A percentile compares a stretch with the other conserved stretches of the same genome.
phyloP scores from a whole-genome alignment of 92 coral and sea anemone genomes.

The Parazoanthus darwini region DNA sequence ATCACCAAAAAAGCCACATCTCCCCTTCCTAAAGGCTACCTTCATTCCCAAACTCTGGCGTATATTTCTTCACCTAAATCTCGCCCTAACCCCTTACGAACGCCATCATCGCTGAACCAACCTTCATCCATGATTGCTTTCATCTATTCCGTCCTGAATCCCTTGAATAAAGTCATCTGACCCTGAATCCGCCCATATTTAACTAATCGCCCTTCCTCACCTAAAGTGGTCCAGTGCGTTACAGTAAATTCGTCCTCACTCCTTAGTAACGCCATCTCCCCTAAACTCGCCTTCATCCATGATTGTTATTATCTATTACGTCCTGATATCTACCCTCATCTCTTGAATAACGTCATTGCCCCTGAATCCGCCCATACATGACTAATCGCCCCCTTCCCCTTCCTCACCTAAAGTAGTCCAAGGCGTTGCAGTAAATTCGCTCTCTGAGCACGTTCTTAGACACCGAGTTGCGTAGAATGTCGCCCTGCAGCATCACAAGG shows the following conservation, averaged over 20 bases:
- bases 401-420: conserved; percentile 59
- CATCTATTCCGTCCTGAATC: background rate
- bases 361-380: background rate
- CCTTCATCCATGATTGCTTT: background rate
- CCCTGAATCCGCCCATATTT: background rate
- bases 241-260: conserved; percentile 83
- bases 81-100: conserved; percentile 53
- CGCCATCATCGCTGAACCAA: background rate
- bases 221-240: conserved; percentile 94
- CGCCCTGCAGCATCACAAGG: conserved; percentile 85
- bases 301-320: background rate
- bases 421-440: conserved; percentile 88
- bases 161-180: no score
- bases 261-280: background rate
- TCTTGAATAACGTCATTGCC: no score
- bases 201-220: conserved; percentile 14
- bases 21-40: no score
- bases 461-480: conserved; percentile 76
- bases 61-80: background rate
- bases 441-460: conserved; percentile 94
- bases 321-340: conserved; percentile 45
- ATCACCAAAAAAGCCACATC: no score
- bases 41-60: no score
- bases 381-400: background rate
- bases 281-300: background rate